A percentile compares a stretch with the other conserved stretches of the same genome.
phyloP scores from a whole-genome alignment of 1,140 invertebrate genomes.

The Lordiphosa stackelbergi region DNA sequence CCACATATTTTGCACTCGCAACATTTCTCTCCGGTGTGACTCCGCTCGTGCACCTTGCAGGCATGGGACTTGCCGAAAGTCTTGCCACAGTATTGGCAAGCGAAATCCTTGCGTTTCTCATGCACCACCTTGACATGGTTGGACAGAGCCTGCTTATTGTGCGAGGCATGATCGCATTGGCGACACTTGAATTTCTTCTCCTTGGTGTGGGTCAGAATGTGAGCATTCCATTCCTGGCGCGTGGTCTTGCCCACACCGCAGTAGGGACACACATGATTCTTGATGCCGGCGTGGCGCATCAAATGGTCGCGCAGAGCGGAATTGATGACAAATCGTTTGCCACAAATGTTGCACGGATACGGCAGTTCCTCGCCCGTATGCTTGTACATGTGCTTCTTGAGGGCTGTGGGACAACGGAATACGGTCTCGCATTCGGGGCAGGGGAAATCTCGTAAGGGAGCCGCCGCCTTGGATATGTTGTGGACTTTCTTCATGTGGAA shows the following conservation, averaged over 20 bases:
- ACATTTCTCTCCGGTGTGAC: conserved; percentile 78
- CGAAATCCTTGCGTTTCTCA: conserved; percentile 71
- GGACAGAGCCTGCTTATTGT: conserved; percentile 64
- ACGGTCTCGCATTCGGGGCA: conserved; percentile 73
- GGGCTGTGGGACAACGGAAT: conserved; percentile 70
- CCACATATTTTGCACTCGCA: conserved; percentile 73
- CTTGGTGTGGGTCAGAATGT: conserved; percentile 69
- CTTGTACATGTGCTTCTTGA: conserved; percentile 79
- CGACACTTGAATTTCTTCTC: conserved; percentile 71
- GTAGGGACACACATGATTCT: conserved; percentile 71
- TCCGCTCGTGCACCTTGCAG: conserved; percentile 70
- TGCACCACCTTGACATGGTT: conserved; percentile 72
- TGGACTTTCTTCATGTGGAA: conserved; percentile 72
- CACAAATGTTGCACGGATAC: conserved; percentile 80
- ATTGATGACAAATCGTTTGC: conserved; percentile 72
- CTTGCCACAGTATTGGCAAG: conserved; percentile 71
- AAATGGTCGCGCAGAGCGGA: conserved; percentile 66
- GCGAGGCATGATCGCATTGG: conserved; percentile 69
- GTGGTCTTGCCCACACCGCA: conserved; percentile 74
- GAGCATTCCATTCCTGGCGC: conserved; percentile 68
- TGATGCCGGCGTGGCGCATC: conserved; percentile 70
- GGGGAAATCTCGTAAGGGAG: conserved; percentile 49
- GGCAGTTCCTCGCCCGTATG: conserved; percentile 79
- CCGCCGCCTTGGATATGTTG: conserved; percentile 47
- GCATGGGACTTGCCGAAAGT: conserved; percentile 71